Conservation (phyloP, 2,113 vertebrate genomes). For the Macquaria ambigua region DNA sequence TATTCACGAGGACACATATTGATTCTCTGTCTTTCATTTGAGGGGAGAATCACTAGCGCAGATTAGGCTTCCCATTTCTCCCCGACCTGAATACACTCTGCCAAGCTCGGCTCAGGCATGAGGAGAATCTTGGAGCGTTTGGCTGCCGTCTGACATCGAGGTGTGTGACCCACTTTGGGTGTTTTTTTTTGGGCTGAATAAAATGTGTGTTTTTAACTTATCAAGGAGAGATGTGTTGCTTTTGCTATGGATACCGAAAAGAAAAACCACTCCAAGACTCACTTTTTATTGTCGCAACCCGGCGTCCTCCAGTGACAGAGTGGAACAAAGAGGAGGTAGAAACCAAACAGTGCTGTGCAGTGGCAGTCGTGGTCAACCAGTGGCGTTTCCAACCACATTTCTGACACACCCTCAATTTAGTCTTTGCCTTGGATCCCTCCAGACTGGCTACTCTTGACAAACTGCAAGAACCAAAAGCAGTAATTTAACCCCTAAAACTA, state of each 20-base stretch:
- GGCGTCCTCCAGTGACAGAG: constrained; percentile 47
- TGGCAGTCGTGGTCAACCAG: constrained; percentile 53
- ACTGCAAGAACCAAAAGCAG: constrained; percentile 39
- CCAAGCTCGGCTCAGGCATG: neutral
- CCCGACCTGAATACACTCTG: constrained; percentile 14
- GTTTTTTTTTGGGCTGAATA: constrained; percentile 13
- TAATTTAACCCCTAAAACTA: constrained; percentile 44
- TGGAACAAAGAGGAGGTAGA: constrained; percentile 61
- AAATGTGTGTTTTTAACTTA: constrained; percentile 22
- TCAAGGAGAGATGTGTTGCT: constrained; percentile 17
- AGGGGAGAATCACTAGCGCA: neutral
- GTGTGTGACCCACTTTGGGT: constrained; percentile 42
- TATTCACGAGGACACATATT: constrained; percentile 46
- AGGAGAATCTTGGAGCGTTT: constrained; percentile 27
- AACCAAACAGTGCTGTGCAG: constrained; percentile 42
- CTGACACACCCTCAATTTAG: constrained; percentile 76
- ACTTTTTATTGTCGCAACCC: constrained; percentile 45
- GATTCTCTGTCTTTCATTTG: constrained; percentile 47
- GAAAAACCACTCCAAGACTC: constrained; percentile 6
- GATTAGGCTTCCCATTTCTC: constrained; percentile 18
- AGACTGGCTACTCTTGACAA: constrained; percentile 41
- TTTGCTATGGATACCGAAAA: constrained; percentile 47
- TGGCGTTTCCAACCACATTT: constrained; percentile 73
- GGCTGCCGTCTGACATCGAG: neutral
- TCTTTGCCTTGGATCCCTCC: constrained; percentile 42